Conservation (phyloP, 2,888 invertebrate genomes). For the Xylota sylvarum region DNA sequence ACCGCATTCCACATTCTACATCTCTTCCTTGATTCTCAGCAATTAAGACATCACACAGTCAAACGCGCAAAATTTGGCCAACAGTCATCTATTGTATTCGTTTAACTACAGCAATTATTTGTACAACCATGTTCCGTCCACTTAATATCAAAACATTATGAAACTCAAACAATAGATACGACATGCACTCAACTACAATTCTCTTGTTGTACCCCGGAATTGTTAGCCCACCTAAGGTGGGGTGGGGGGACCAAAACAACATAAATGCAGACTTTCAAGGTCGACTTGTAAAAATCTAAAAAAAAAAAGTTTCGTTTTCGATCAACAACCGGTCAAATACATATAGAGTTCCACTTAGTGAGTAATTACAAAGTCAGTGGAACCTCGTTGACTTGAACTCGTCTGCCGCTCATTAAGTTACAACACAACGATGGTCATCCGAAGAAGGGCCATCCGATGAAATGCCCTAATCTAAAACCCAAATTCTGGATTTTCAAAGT, state of each 20-base stretch:
- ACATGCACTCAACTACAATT: conserved; percentile 20
- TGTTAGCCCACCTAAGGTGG: too few relatives aligned
- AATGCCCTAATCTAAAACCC: not conserved
- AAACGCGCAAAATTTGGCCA: not conserved
- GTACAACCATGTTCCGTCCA: not conserved
- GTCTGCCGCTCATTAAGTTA: conserved; percentile 33
- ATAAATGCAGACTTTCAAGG: conserved; percentile 25
- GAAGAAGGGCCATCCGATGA: conserved; percentile 17
- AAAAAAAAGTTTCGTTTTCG: not conserved
- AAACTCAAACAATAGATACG: conserved; percentile 3
- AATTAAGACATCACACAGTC: not conserved
- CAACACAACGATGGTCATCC: conserved; percentile 3
- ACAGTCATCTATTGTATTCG: too few relatives aligned
- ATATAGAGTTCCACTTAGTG: conserved; percentile 5
- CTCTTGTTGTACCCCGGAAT: conserved; percentile 28
- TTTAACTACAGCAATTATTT: too few relatives aligned
- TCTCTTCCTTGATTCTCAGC: not conserved
- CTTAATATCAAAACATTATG: not conserved
- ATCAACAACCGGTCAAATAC: not conserved
- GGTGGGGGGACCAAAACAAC: too few relatives aligned
- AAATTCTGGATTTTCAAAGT: conserved; percentile 23
- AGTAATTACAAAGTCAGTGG: not conserved
- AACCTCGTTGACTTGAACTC: not conserved
- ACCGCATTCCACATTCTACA: conserved; percentile 1
- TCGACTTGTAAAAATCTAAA: conserved; percentile 1